Conservation (phyloP, 2,113 vertebrate genomes). For the Ammodytes dubius region DNA sequence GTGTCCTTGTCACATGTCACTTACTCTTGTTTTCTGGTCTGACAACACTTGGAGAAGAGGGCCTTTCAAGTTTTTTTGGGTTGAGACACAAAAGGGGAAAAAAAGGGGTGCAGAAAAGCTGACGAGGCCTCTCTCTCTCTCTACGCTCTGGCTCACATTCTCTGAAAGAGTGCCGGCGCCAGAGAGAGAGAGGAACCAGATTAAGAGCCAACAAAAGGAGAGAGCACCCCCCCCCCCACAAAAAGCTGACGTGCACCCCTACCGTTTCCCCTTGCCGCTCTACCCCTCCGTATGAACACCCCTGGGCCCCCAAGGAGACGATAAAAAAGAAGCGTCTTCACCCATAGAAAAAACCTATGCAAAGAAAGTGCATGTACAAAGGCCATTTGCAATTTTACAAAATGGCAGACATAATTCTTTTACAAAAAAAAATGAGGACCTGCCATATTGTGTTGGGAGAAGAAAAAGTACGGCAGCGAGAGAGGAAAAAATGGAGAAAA, state of each 20-base stretch:
- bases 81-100: slow-evolving; percentile 72
- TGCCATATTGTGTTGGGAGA: slow-evolving; percentile 79
- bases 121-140: slow-evolving; percentile 75
- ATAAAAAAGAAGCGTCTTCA: slow-evolving; percentile 70
- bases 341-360: slow-evolving; percentile 74
- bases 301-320: slow-evolving; percentile 47
- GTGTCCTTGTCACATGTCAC: slow-evolving; percentile 85
- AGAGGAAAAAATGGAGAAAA: slow-evolving; percentile 82
- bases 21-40: slow-evolving; percentile 80
- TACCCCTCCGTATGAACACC: slow-evolving; percentile 60
- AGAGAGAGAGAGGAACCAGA: slow-evolving; percentile 73
- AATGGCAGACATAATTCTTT: slow-evolving; percentile 81
- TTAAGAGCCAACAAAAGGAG: slow-evolving; percentile 81
- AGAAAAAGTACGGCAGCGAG: slow-evolving; percentile 70
- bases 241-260: slow-evolving; percentile 61
- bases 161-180: slow-evolving; percentile 71
- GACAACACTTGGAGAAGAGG: slow-evolving; percentile 78
- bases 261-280: slow-evolving; percentile 42
- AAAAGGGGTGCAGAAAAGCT: slow-evolving; percentile 70
- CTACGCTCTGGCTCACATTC: slow-evolving; percentile 63
- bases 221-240: slow-evolving; percentile 41
- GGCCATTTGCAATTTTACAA: slow-evolving; percentile 80
- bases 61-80: slow-evolving; percentile 58
- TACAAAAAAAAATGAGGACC: slow-evolving; percentile 82
- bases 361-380: slow-evolving; percentile 80